A percentile compares a stretch with the other conserved stretches of the same genome.
Evolutionary conservation across 2,888 invertebrate species (phyloP).

Genomic region (Machimus rusticus): DNA sequence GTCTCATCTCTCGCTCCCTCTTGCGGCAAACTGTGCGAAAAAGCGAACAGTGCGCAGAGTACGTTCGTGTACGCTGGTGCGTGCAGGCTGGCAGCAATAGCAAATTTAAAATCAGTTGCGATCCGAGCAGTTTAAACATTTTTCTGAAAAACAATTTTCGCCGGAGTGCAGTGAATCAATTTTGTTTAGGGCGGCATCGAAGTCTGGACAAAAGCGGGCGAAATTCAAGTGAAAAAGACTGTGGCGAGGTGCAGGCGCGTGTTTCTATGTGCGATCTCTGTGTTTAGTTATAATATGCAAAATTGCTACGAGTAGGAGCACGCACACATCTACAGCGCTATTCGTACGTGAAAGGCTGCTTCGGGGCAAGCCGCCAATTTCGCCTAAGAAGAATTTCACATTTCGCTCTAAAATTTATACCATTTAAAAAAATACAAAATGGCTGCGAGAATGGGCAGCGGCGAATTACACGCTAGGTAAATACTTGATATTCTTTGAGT

Average conservation of each 20-base stretch:
- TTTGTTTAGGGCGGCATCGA: not conserved
- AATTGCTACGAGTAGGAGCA: not conserved
- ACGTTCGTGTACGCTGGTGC: slow-evolving; percentile 25
- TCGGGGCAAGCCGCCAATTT: slow-evolving; percentile 32
- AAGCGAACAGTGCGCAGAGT: slow-evolving; percentile 6
- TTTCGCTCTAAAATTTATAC: slow-evolving; percentile 33
- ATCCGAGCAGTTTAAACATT: not conserved
- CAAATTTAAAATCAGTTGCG: not conserved
- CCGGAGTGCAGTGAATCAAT: not conserved
- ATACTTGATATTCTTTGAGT: slow-evolving; percentile 52
- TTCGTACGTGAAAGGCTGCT: not conserved
- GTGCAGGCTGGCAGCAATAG: not conserved
- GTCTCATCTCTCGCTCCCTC: not conserved
- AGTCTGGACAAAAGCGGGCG: not conserved
- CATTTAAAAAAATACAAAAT: slow-evolving; percentile 70
- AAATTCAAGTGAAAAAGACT: not conserved
- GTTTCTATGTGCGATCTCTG: slow-evolving; percentile 11
- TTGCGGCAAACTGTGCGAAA: not conserved
- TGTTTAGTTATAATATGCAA: not conserved
- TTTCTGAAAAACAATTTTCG: not conserved
- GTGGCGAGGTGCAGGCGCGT: not conserved
- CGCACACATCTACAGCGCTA: not conserved
- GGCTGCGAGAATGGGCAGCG: slow-evolving; percentile 79
- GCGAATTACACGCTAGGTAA: slow-evolving; percentile 86
- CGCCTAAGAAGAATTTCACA: slow-evolving; percentile 6